phyloP scores from a whole-genome alignment of 2,113 vertebrate genomes.

The Callionymus lyra region DNA sequence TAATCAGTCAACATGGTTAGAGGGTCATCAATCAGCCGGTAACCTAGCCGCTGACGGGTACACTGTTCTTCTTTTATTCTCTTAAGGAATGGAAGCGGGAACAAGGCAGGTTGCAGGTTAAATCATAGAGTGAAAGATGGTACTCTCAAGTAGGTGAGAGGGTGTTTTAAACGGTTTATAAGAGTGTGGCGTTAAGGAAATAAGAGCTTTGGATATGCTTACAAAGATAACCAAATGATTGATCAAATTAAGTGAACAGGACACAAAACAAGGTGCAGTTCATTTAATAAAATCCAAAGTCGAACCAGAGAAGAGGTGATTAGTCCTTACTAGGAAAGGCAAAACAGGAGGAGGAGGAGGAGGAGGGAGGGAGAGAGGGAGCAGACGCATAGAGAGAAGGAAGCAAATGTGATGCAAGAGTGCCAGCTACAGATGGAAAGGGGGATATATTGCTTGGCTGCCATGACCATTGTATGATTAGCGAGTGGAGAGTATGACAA shows the following conservation, averaged over 20 bases:
- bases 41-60: constrained; percentile 22
- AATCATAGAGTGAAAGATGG: not conserved
- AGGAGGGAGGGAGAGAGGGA: constrained; percentile 5
- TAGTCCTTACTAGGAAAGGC: constrained; percentile 2
- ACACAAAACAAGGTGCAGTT: not conserved
- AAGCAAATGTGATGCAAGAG: constrained; percentile 60
- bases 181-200: too few relatives aligned
- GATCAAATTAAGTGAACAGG: too few relatives aligned
- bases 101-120: constrained; percentile 21
- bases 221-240: too few relatives aligned
- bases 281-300: constrained; percentile 1
- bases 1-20: constrained; percentile 36
- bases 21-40: constrained; percentile 48
- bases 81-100: not conserved
- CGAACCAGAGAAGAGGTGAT: constrained; percentile 3
- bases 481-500: constrained; percentile 1
- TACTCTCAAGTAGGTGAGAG: too few relatives aligned
- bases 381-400: constrained; percentile 25
- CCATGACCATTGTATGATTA: constrained; percentile 34
- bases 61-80: constrained; percentile 20
- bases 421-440: constrained; percentile 63
- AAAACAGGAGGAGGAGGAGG: constrained; percentile 6
- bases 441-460: constrained; percentile 46
- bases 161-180: too few relatives aligned
- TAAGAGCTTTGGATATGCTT: not conserved